Percentiles rank a stretch among this genome's conserved stretches.
These are phyloP conservation scores for Nasonia oneida DNA, from an alignment of 2,888 invertebrate species.

Conservation along the genomic window DNA sequence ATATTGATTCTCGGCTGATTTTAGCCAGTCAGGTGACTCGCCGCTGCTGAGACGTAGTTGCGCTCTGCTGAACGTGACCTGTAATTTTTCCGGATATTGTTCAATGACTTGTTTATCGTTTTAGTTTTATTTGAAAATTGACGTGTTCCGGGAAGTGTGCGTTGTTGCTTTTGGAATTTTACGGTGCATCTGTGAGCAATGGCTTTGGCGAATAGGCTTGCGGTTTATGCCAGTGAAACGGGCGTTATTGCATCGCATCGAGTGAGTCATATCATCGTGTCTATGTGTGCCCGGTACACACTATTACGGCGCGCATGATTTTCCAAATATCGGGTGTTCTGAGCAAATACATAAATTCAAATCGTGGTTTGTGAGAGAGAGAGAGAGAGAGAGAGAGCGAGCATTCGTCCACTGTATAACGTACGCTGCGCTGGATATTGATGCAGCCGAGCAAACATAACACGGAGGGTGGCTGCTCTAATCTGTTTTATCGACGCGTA, in stretches of 20 bases:
- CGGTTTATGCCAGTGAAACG: background rate
- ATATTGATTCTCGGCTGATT: constrained; percentile 28
- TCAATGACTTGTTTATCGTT: background rate
- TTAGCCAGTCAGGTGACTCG: background rate
- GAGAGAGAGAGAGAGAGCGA: background rate
- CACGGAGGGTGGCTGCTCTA: background rate
- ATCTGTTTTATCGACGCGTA: constrained; percentile 43
- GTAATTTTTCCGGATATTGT: background rate
- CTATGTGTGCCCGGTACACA: background rate
- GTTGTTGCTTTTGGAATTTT: background rate
- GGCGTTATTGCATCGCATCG: background rate
- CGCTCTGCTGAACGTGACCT: background rate
- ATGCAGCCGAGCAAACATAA: background rate
- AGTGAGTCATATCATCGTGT: background rate
- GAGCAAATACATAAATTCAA: background rate
- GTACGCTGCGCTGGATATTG: background rate
- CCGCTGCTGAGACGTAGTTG: background rate
- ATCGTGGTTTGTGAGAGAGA: background rate
- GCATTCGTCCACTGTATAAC: background rate
- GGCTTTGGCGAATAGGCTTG: background rate
- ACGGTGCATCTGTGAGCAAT: too few relatives aligned
- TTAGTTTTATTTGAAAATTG: too few relatives aligned
- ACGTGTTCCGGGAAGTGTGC: too few relatives aligned
- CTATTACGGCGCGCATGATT: background rate
- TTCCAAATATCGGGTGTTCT: background rate